A percentile compares a stretch with the other conserved stretches of the same genome.
Conservation (phyloP, 2,888 invertebrate species). For the Deroplatys truncata region DNA sequence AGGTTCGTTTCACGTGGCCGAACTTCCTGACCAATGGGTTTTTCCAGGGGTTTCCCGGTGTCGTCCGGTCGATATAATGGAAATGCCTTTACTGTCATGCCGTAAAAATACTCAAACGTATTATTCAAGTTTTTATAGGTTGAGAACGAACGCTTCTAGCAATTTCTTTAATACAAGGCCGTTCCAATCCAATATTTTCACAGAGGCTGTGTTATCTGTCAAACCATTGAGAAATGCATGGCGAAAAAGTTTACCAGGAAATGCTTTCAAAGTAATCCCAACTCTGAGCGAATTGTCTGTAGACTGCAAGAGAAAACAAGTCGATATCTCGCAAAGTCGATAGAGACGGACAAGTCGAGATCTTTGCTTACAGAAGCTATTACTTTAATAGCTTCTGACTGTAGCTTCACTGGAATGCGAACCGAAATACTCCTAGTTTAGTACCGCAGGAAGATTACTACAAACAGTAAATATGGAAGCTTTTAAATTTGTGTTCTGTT, state of each 20-base stretch:
- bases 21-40: no score
- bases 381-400: not conserved
- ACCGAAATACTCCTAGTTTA: no score
- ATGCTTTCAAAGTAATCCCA: not conserved
- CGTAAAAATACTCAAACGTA: no score
- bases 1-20: no score
- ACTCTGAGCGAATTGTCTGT: not conserved
- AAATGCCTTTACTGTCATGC: no score
- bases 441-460: no score
- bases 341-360: not conserved
- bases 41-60: no score
- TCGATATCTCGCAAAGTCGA: not conserved
- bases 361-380: not conserved
- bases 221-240: not conserved
- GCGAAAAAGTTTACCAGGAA: not conserved
- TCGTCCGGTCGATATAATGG: no score
- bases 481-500: no score
- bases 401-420: not conserved
- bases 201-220: not conserved
- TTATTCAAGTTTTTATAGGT: not conserved
- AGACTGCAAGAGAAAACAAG: not conserved
- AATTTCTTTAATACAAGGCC: not conserved
- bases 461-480: no score
- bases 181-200: not conserved
- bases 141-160: not conserved